Evolutionary conservation across 2,113 vertebrate species (phyloP), one percentile per base, ranked within the genome.

Genomic region (Machaerirhynchus nigripectus): DNA sequence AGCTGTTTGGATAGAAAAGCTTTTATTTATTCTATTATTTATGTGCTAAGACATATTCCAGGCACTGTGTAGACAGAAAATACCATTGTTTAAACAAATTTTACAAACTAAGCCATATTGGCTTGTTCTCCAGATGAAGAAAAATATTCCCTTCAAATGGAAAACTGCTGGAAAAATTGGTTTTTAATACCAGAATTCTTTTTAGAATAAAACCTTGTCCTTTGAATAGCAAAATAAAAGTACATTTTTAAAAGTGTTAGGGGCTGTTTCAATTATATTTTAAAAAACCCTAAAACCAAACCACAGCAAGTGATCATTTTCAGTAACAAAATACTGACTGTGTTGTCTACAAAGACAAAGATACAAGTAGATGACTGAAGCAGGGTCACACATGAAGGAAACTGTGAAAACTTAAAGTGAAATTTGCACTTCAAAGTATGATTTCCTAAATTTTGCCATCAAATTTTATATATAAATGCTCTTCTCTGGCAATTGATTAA

Each of bases 1-100:
- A 91, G 53, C 70, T 90, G 35, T 85, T 80, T 83, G 37, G 84
- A 90, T 77, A 83, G 10, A 83, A 93, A 64, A 87, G 35, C 78
- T 59, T 76, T 61, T 77, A 87, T 94, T 95, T 97, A 83, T 95
- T 93, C 59, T 83, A 86, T 94, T 93, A 87, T 91, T 95, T 79
- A 93, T 90, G 71, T n/a, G 19, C 75, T 88, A 91, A 94, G 91
- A 96, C 91, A 92, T 75, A 91, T 67, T 91, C 91, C 91, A 94
- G 90, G 82, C 90, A 85, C 84, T 19, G 31, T 9, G 63, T 10
- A 76, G 82, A 85, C 61, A 91, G 67, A 93, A 96, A 94, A 93
- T 70, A 80, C 30, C 78, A 65, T 8, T 70, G 67, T 42, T 95
- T 85, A 93, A 93, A 91, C 39, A 94, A 67, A 83, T 83, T 83